Evolutionary conservation across 2,797 vertebrate species (phyloP).

Genomic region (Triplophysa bombifrons): DNA sequence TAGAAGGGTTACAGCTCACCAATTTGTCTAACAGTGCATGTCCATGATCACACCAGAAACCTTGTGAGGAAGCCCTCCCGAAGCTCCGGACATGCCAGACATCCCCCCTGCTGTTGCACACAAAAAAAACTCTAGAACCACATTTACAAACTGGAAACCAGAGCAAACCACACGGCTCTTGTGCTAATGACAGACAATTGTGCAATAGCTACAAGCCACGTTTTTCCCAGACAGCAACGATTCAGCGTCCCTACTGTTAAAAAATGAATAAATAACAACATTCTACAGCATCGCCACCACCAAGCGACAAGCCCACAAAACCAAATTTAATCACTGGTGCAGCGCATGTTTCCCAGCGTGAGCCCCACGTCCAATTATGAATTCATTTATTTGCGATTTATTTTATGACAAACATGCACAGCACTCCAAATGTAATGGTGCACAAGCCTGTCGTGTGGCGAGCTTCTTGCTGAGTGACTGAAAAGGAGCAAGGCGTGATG

Average conservation of each 20-base stretch:
- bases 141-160: conserved; percentile 39
- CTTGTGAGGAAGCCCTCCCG: conserved; percentile 40
- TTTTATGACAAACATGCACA: conserved; percentile 67
- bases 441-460: conserved; percentile 55
- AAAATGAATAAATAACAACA: conserved; percentile 53
- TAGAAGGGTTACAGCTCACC: conserved; percentile 30
- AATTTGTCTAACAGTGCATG: conserved; percentile 34
- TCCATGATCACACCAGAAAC: conserved; percentile 32
- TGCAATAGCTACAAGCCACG: conserved; percentile 70
- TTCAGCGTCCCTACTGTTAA: conserved; percentile 53
- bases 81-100: conserved; percentile 42
- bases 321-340: conserved; percentile 72
- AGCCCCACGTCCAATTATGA: conserved; percentile 69
- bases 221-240: conserved; percentile 57
- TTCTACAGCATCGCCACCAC: conserved; percentile 48
- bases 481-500: conserved; percentile 45
- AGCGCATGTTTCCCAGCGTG: conserved; percentile 66
- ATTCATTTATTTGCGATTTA: conserved; percentile 74
- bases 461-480: conserved; percentile 57
- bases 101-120: conserved; percentile 44
- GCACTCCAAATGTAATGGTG: conserved; percentile 54
- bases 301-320: conserved; percentile 66
- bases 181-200: conserved; percentile 73
- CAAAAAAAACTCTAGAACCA: conserved; percentile 9
- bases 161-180: conserved; percentile 65